Percentiles rank a stretch among this genome's conserved stretches.
These are phyloP conservation scores for Cryptoblepharus egeriae DNA, from an alignment of 2,797 vertebrate species.

Conservation along the genomic window DNA sequence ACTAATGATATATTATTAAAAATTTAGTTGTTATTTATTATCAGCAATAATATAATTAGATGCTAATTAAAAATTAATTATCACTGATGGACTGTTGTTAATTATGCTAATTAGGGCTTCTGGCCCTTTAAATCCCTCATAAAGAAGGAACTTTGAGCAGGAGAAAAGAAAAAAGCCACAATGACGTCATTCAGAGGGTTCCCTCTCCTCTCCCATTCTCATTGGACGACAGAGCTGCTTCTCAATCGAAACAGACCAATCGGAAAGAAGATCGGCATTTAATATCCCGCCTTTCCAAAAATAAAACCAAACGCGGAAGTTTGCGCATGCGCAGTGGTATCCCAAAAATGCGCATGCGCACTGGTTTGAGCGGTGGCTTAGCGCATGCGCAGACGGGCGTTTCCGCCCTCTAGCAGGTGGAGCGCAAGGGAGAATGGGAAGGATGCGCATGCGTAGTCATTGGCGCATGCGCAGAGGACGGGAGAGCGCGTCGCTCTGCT, in stretches of 20 bases:
- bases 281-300: background rate
- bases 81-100: too few relatives aligned
- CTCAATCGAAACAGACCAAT: background rate
- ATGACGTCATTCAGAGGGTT: too few relatives aligned
- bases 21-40: too few relatives aligned
- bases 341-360: background rate
- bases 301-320: background rate
- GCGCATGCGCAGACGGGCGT: background rate
- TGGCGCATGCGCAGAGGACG: background rate
- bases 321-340: accelerated
- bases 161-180: too few relatives aligned
- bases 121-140: too few relatives aligned
- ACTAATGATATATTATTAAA: too few relatives aligned
- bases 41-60: too few relatives aligned
- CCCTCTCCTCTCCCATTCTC: background rate
- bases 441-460: background rate
- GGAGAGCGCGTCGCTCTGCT: too few relatives aligned
- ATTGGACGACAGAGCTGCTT: background rate
- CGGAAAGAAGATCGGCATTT: background rate
- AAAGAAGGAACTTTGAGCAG: too few relatives aligned
- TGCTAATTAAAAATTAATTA: too few relatives aligned
- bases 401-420: background rate
- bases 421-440: background rate
- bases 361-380: too few relatives aligned
- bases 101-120: too few relatives aligned